These are phyloP conservation scores for Bombus confusus DNA, from an alignment of 1,140 invertebrate species.

Conservation along the genomic window DNA sequence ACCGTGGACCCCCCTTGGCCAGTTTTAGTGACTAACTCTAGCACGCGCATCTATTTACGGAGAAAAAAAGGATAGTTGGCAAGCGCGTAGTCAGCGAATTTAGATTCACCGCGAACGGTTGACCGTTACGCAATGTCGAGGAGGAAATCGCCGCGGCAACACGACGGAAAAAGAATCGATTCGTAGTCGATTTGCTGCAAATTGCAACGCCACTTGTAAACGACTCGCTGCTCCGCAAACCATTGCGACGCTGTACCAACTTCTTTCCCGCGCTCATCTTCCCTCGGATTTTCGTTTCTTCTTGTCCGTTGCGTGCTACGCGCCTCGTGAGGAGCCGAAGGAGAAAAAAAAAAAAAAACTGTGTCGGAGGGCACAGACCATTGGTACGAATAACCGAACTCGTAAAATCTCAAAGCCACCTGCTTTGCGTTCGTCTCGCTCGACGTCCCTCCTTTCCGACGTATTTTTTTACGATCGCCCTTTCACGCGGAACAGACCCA, in stretches of 20 bases:
- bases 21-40: conserved; percentile 54
- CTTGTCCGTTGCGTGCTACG: background rate
- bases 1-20: conserved; percentile 37
- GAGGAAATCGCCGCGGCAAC: conserved; percentile 51
- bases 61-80: conserved; percentile 67
- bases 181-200: conserved; percentile 18
- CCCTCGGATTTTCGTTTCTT: background rate
- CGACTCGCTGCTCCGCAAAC: background rate
- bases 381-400: conserved; percentile 34
- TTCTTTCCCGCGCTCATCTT: background rate
- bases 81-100: conserved; percentile 59
- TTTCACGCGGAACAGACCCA: conserved; percentile 29
- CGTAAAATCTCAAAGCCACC: conserved; percentile 34
- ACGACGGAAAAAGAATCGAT: conserved; percentile 9
- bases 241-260: background rate
- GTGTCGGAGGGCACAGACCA: background rate
- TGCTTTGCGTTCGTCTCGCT: conserved; percentile 27
- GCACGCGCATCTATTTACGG: conserved; percentile 61
- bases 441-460: background rate
- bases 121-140: conserved; percentile 53
- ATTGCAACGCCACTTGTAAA: conserved; percentile 20
- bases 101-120: conserved; percentile 59
- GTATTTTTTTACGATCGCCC: conserved; percentile 45
- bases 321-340: too few species aligned
- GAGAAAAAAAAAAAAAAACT: background rate